Evolutionary conservation across 2,113 vertebrate species (phyloP).

Genomic region (Lophius piscatorius): DNA sequence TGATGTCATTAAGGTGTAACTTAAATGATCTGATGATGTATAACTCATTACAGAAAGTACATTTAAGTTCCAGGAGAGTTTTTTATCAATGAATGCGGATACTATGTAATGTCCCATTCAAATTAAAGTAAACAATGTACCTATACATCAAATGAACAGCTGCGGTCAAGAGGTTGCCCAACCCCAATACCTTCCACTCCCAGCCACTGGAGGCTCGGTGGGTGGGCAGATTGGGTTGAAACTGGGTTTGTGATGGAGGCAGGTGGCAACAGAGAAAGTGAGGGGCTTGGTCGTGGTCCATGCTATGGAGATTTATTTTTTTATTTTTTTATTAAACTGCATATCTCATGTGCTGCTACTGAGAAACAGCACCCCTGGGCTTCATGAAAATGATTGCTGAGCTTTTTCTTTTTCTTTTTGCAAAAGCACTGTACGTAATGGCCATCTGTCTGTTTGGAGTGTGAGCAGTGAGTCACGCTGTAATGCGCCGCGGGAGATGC

Average conservation of each 20-base stretch:
- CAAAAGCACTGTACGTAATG: constrained; percentile 74
- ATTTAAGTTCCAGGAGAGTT: too few relatives aligned
- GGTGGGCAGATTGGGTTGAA: neutral
- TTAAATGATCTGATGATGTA: too few relatives aligned
- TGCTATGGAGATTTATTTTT: constrained; percentile 25
- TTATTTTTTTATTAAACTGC: constrained; percentile 37
- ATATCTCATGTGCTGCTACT: constrained; percentile 61
- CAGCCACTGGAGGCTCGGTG: constrained; percentile 45
- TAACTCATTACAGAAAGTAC: too few relatives aligned
- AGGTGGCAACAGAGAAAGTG: constrained; percentile 35
- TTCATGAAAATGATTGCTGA: constrained; percentile 78
- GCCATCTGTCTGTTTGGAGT: constrained; percentile 77
- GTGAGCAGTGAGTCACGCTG: constrained; percentile 64
- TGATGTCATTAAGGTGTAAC: too few relatives aligned
- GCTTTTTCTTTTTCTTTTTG: constrained; percentile 64
- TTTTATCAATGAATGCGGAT: too few relatives aligned
- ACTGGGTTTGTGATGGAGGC: constrained; percentile 29
- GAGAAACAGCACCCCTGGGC: constrained; percentile 73
- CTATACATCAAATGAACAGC: constrained; percentile 71
- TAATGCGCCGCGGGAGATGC: constrained; percentile 50
- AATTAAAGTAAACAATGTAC: constrained; percentile 37
- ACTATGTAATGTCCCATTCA: too few relatives aligned
- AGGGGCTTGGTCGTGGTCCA: constrained; percentile 38
- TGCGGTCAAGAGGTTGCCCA: constrained; percentile 61
- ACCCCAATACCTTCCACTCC: constrained; percentile 68